Evolutionary conservation across 2,113 vertebrate species (phyloP), one percentile per base, ranked within the genome.

Genomic region (Hippocampus barbouri): DNA sequence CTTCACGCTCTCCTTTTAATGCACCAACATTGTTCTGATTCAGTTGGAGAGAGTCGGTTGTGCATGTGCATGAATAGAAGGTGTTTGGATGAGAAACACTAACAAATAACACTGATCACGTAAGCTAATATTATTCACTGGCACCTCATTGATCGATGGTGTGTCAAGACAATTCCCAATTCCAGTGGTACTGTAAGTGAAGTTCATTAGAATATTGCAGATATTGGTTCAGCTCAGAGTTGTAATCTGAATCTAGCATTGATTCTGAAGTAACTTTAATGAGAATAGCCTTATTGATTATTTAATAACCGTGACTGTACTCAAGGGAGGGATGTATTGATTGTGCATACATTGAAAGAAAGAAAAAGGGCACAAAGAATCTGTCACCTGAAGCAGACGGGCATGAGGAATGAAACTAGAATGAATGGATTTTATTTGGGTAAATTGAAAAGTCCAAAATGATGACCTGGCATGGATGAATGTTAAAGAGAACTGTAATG

Each of bases 181-280:
- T 74, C 43, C 76, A 38, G 62, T 38, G 61, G 83, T 85, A 47
- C 45, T 47, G 11, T 47, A 76, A 83, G 69, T 63, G 66, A 11
- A 2, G 74, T 66, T 87, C 70, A 84, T 82, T 81, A 73, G 69
- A 83, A 73, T 81, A 85, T 76, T 77, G 79, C 80, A 79, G 69
- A 49, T 68, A 83, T 78, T 76, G 51, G 70, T 84, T 81, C 57
- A 14, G 65, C 60, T 84, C 66, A 66, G 66, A 64, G 81, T 73
- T 80, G 43, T 70, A 68, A 83, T 82, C 76, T 81, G 76, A 81
- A 82, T 76, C 70, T 66, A 38, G 51, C 73, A 89, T 86, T 73
- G 86, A 89, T 85, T 71, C 16, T 69, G 66, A 77, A 84, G 79
- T 78, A 77, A 76, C 73, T 77, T 76, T 68, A 80, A 85, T 76